These are phyloP conservation scores for Bos indicus DNA, from an alignment of 2,113 vertebrate species.

Conservation along the genomic window DNA sequence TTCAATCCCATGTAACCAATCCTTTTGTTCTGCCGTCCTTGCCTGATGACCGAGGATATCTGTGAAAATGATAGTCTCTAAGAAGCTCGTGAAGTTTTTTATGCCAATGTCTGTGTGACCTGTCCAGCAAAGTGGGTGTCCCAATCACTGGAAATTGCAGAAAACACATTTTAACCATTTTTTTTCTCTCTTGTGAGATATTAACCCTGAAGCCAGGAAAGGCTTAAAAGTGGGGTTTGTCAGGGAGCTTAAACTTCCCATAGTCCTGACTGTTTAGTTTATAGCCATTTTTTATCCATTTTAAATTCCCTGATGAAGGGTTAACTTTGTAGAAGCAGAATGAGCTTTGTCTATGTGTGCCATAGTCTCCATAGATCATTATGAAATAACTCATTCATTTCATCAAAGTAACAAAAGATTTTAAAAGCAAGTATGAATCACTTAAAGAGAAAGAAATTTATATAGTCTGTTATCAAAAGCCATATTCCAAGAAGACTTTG, in stretches of 20 bases:
- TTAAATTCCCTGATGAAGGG: neutral
- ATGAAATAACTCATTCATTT: neutral
- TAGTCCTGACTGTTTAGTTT: neutral
- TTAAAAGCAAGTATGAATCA: neutral
- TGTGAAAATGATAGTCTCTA: neutral
- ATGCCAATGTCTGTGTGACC: too few species aligned
- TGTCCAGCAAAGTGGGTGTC: too few species aligned
- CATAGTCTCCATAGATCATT: neutral
- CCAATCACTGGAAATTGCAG: too few species aligned
- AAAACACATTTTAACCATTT: too few species aligned
- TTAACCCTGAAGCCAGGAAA: neutral
- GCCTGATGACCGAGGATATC: accelerated
- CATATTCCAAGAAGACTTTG: neutral
- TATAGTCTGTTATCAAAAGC: neutral
- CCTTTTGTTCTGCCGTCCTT: neutral
- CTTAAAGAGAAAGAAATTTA: neutral
- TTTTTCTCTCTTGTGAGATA: neutral
- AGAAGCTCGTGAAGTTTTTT: accelerated
- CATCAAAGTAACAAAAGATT: neutral
- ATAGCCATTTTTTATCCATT: neutral
- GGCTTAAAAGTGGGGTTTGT: neutral
- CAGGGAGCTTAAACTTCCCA: neutral
- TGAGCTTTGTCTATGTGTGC: neutral
- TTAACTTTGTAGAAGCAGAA: neutral
- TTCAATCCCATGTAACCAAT: neutral